Percentiles rank a stretch among this genome's conserved stretches.
Evolutionary conservation across 2,888 invertebrate genomes (phyloP).

Genomic region (Sinhomidia bicolor): DNA sequence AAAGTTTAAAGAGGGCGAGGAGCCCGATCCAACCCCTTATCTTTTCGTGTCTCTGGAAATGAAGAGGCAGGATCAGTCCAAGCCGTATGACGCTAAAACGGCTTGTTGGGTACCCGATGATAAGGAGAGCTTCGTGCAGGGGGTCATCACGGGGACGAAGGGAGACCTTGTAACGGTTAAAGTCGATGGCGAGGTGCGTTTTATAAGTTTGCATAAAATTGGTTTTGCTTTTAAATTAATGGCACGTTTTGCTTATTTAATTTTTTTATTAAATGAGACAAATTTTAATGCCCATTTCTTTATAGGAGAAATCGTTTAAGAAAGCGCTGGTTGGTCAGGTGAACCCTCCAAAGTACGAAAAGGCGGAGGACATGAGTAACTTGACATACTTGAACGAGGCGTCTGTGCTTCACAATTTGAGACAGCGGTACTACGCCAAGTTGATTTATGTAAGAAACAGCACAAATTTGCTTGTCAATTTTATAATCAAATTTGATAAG

Average conservation of each 20-base stretch:
- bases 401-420: slow-evolving; percentile 98
- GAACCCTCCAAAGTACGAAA: slow-evolving; percentile 99
- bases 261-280: no score
- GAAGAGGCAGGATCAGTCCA: slow-evolving; percentile 98
- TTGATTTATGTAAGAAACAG: slow-evolving; percentile 98
- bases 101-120: slow-evolving; percentile 99
- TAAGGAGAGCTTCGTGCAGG: slow-evolving; percentile 98
- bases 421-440: slow-evolving; percentile 97
- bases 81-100: slow-evolving; percentile 99
- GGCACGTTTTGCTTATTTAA: no score
- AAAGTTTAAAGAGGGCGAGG: slow-evolving; percentile 81
- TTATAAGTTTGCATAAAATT: no score
- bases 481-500: no score
- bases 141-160: slow-evolving; percentile 99
- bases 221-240: no score
- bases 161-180: slow-evolving; percentile 93
- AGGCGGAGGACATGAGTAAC: slow-evolving; percentile 99
- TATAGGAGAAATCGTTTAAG: slow-evolving; percentile 95
- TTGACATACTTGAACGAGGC: slow-evolving; percentile 99
- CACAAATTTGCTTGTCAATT: no score
- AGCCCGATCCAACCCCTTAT: slow-evolving; percentile 97
- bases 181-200: slow-evolving; percentile 58
- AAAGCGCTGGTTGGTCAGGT: slow-evolving; percentile 97
- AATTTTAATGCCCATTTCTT: not conserved
- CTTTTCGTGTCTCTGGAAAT: slow-evolving; percentile 97